Base-by-base conservation (phyloP, 2,113 vertebrate species). In the Tragelaphus imberbis region DNA sequence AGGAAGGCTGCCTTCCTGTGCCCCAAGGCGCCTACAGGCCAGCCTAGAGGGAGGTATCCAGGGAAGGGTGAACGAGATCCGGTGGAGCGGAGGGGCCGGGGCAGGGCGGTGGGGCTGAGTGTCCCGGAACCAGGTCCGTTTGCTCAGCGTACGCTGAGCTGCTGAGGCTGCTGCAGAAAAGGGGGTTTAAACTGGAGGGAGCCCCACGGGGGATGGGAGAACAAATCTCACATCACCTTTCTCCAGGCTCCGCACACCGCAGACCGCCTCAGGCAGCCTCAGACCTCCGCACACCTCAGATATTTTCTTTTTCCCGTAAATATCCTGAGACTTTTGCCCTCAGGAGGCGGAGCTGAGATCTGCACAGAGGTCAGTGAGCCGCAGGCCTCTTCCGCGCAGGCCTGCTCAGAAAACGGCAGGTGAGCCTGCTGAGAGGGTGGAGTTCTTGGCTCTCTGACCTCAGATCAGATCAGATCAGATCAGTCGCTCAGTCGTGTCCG, bases 51-150 rank as follows among this genome's bases (percentile, higher is more conserved):
- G 49, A 21, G 28, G 9, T 17, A 2, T 19, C 8, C 1, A 1
- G 5, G 21, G 25, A 15, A 36, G 40, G 30, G 30, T 36, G 30
- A 33, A 13, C 0, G 2, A 4, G 49, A 10, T 21, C 8, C 8
- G 4, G 1, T 7, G 68, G 14, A 5, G 13, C 4, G 4, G 25
- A 15, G 27, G 33, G 33, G 7, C 51, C 0, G 6, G 5, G 15
- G 0, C 6, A 0, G 0, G 12, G 27, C 2, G 3, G 44, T 0
- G 23, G 58, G 17, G 5, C 10, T 11, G 12, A n/a, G 5, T 4
- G 55, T 27, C 59, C 12, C n/a, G 33, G 19, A 23, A 7, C 11
- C 33, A 82, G 79, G 80, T 13, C 49, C 3, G 17, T 53, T n/a
- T 82, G 80, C 51, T 33, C 11, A 7, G 12, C 4, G 19, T n/a